Conservation (phyloP, 1,140 invertebrate species). For the Drosophila asahinai region DNA sequence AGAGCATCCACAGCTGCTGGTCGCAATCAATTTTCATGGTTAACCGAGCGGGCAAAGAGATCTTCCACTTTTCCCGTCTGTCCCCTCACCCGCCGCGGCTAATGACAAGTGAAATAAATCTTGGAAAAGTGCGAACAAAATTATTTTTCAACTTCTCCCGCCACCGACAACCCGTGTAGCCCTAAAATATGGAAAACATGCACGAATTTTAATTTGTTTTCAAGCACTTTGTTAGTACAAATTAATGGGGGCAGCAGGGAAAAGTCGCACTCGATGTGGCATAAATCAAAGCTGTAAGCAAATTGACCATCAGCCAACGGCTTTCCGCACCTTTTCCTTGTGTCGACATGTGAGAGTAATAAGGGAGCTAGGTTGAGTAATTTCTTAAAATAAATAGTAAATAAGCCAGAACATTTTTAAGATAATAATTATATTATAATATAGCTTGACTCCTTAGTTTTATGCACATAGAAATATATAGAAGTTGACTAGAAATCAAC, state of each 20-base stretch:
- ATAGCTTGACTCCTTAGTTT: background rate
- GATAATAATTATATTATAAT: too few relatives aligned
- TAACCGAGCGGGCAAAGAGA: constrained; percentile 58
- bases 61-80: constrained; percentile 5
- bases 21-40: constrained; percentile 81
- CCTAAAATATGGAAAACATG: constrained; percentile 68
- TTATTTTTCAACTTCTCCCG: constrained; percentile 22
- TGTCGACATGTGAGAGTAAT: background rate
- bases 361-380: background rate
- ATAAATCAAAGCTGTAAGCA: constrained; percentile 54
- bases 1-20: constrained; percentile 60
- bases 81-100: constrained; percentile 5
- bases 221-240: constrained; percentile 53
- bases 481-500: background rate
- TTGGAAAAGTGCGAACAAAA: constrained; percentile 56
- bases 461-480: background rate
- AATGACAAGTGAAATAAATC: constrained; percentile 79
- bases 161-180: background rate
- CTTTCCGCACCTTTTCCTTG: background rate
- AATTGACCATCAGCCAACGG: constrained; percentile 24
- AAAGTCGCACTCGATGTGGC: constrained; percentile 39
- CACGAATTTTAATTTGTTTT: constrained; percentile 64
- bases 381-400: background rate
- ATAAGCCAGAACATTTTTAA: background rate
- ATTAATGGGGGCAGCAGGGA: constrained; percentile 39